phyloP scores from a whole-genome alignment of 2,113 vertebrate genomes.

The Heptranchias perlo region DNA sequence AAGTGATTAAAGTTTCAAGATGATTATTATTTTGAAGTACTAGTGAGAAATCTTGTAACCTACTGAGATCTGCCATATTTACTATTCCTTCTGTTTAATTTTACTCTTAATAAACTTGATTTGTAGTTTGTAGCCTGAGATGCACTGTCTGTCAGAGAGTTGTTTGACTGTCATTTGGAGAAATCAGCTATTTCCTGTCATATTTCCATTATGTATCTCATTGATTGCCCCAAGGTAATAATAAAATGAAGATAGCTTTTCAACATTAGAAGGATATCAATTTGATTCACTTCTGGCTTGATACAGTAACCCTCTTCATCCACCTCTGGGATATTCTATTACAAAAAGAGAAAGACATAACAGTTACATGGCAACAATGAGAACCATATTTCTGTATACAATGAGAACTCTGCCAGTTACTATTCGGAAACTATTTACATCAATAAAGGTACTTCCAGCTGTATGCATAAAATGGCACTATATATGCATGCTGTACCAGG shows the following conservation, averaged over 20 bases:
- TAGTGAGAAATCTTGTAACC: not conserved
- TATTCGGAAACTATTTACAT: not conserved
- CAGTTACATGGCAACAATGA: not conserved
- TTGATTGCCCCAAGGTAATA: not conserved
- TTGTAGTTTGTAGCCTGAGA: not conserved
- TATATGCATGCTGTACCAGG: not conserved
- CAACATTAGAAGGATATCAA: constrained; percentile 73
- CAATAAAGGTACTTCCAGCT: not conserved
- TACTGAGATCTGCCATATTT: not conserved
- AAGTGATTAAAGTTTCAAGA: not conserved
- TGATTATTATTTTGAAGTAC: not conserved
- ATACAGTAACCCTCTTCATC: constrained; percentile 96
- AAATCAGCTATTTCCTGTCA: not conserved
- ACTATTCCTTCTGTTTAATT: not conserved
- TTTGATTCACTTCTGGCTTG: constrained; percentile 82
- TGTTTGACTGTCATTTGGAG: not conserved
- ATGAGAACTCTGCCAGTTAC: not conserved
- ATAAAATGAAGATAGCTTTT: not conserved
- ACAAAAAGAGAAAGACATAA: constrained; percentile 39
- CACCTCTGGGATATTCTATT: constrained; percentile 84
- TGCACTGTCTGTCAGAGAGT: not conserved
- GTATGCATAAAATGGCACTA: not conserved
- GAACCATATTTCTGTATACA: not conserved
- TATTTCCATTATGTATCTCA: not conserved
- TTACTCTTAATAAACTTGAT: not conserved